phyloP scores from a whole-genome alignment of 2,888 invertebrate genomes.

The Napeogenes inachia region DNA sequence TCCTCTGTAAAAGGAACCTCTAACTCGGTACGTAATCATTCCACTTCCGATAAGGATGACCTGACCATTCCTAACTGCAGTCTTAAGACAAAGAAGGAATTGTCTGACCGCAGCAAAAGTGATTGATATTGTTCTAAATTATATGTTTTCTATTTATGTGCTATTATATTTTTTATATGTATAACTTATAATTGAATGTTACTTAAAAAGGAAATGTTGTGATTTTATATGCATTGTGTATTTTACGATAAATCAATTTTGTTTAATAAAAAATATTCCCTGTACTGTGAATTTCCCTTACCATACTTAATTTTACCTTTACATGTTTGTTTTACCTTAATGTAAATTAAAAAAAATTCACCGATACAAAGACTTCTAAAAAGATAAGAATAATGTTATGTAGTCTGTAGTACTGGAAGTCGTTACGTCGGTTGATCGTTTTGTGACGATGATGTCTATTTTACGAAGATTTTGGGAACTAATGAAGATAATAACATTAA shows the following conservation, averaged over 20 bases:
- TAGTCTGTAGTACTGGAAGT: too few relatives aligned
- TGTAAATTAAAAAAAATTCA: too few relatives aligned
- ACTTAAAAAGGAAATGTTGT: conserved; percentile 25
- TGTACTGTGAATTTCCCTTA: too few relatives aligned
- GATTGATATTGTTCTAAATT: conserved; percentile 40
- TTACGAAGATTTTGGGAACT: too few relatives aligned
- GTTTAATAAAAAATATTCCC: conserved; percentile 16
- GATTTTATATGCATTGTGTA: conserved; percentile 28
- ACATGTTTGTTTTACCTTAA: too few relatives aligned
- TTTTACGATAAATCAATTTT: conserved; percentile 32
- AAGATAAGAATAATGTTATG: too few relatives aligned
- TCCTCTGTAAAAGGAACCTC: conserved; percentile 75
- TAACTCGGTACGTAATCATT: conserved; percentile 63
- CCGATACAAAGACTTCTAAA: too few relatives aligned
- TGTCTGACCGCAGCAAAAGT: conserved; percentile 62
- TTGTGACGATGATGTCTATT: too few relatives aligned
- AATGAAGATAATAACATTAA: too few relatives aligned
- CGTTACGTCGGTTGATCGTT: too few relatives aligned
- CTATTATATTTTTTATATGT: conserved; percentile 27
- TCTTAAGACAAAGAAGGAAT: conserved; percentile 56
- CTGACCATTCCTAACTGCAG: conserved; percentile 71
- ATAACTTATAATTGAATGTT: conserved; percentile 25
- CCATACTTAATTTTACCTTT: too few relatives aligned
- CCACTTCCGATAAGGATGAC: conserved; percentile 69
- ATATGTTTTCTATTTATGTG: conserved; percentile 32